Evolutionary conservation across 2,888 invertebrate species (phyloP).

Genomic region (Teleogryllus oceanicus): DNA sequence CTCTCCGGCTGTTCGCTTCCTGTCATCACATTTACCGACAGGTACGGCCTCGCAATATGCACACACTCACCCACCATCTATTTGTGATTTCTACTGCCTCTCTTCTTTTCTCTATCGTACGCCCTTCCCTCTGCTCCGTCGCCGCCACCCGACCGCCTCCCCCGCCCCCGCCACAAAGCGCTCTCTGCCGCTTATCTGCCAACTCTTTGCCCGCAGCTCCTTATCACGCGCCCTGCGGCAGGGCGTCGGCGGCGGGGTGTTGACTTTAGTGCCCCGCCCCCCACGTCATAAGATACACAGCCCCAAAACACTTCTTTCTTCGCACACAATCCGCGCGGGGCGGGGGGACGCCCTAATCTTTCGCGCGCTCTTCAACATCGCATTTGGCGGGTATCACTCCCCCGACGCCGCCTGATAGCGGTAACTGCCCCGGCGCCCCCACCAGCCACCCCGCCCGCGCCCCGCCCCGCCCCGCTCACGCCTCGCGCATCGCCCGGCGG

Average conservation of each 20-base stretch:
- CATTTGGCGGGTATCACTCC: slow-evolving; percentile 22
- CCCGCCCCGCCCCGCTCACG: too few species aligned
- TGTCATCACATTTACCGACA: too few species aligned
- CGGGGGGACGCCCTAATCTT: background rate
- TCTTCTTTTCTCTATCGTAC: too few species aligned
- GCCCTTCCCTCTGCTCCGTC: too few species aligned
- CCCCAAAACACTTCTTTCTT: slow-evolving; percentile 25
- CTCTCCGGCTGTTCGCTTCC: too few species aligned
- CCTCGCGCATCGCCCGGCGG: too few species aligned
- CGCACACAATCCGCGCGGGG: slow-evolving; percentile 21
- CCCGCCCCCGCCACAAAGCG: background rate
- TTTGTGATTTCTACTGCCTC: too few species aligned
- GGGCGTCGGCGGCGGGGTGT: slow-evolving; percentile 18
- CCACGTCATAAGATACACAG: slow-evolving; percentile 28
- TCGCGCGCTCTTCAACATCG: slow-evolving; percentile 24
- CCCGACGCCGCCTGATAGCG: background rate
- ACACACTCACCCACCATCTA: too few species aligned
- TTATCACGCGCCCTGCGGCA: slow-evolving; percentile 23
- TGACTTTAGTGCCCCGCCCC: slow-evolving; percentile 21
- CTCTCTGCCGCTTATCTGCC: slow-evolving; percentile 4
- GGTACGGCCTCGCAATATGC: too few species aligned
- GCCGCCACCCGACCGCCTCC: too few species aligned
- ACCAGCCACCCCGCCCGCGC: background rate
- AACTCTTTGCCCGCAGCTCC: slow-evolving; percentile 11
- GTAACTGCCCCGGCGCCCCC: background rate